Evolutionary conservation across 2,797 vertebrate genomes (phyloP), one percentile per base, ranked within the genome.

Genomic region (Tolypeutes matacus): DNA sequence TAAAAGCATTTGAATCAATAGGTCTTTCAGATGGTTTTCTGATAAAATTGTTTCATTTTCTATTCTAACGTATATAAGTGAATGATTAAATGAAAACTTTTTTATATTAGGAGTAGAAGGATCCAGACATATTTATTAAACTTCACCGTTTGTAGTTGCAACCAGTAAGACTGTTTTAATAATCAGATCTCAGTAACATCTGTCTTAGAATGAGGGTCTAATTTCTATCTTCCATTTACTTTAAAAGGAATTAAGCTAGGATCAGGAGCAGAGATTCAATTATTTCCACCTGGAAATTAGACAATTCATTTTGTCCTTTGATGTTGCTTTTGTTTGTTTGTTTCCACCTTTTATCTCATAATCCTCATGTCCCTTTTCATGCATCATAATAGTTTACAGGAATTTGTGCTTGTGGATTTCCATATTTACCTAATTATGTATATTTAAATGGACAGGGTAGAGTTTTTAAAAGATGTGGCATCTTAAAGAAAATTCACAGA

Each of bases 1-100:
- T 27, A 96, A 97, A 95, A 89, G 60, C 15, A 69, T 65, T 97
- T 97, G 89, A 96, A 93, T 95, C 89, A 94, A 90, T 83, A 95
- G 21, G 69, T 95, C 56, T 84, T 95, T 96, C 86, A 97, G 95
- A 96, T 91, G 31, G 46, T 96, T 89, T 88, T 62, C 25, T 94
- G 91, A 94, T 89, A 97, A 97, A 97, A 97, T 1, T 34, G 6
- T 84, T 67, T 49, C 92, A 87, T 97, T 29, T 1, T 96, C 89
- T 86, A 95, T 92, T 56, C 81, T 96, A 96, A 87, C 87, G 86
- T 80, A 89, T 53, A 21, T 75, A 62, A 82, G 60, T 53, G 9
- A 92, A 93, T 84, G n/a, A 96, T 93, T 82, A 96, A 93, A 72
- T 91, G 87, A 95, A 84, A 81, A 93, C 18, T 67, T 76, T 85